Evolutionary conservation across 1,140 invertebrate genomes (phyloP).

Genomic region (Eupeodes corollae): DNA sequence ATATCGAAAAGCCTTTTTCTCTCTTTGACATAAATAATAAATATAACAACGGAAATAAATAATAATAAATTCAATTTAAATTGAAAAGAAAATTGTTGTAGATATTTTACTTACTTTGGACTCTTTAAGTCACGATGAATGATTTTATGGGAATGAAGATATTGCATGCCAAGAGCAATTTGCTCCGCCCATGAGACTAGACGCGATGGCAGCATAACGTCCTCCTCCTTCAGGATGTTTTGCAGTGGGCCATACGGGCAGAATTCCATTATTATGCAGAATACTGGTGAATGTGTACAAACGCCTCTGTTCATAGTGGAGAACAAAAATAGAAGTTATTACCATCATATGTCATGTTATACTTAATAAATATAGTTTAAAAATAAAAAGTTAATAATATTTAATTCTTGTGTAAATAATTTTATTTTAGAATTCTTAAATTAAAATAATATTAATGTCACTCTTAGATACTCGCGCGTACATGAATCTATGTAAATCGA

Average conservation of each 20-base stretch:
- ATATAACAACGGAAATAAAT: too few species aligned
- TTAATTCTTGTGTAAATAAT: too few species aligned
- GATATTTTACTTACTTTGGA: slow-evolving; percentile 68
- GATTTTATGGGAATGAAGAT: slow-evolving; percentile 91
- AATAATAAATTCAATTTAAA: not conserved
- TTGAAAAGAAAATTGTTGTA: not conserved
- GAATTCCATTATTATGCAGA: slow-evolving; percentile 96
- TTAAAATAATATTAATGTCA: too few species aligned
- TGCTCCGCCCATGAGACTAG: slow-evolving; percentile 89
- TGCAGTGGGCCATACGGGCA: slow-evolving; percentile 92
- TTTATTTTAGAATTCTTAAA: too few species aligned
- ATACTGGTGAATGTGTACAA: slow-evolving; percentile 85
- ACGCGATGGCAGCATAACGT: slow-evolving; percentile 69
- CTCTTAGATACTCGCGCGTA: too few species aligned
- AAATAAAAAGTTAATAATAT: too few species aligned
- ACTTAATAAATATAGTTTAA: not conserved
- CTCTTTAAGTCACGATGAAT: slow-evolving; percentile 95
- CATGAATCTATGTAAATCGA: too few species aligned
- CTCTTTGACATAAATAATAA: too few species aligned
- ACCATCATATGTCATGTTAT: not conserved
- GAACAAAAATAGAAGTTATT: not conserved
- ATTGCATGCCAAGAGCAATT: slow-evolving; percentile 92
- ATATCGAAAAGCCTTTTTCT: too few species aligned
- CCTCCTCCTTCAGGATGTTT: slow-evolving; percentile 70
- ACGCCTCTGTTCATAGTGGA: slow-evolving; percentile 55